Evolutionary conservation across 2,797 vertebrate genomes (phyloP).

Genomic region (Furcifer pardalis): DNA sequence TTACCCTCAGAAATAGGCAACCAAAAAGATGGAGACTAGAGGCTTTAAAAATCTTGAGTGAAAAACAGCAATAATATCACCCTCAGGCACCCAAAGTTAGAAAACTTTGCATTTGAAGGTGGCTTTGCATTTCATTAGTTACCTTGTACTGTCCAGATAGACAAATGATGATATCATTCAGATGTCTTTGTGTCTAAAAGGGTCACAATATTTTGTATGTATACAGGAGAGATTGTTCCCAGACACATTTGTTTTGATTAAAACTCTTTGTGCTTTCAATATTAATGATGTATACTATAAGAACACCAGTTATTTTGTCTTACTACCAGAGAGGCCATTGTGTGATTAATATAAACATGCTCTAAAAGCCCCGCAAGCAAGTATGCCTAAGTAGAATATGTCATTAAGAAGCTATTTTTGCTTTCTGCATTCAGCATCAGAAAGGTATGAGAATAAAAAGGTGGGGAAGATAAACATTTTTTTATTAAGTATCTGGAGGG

Average conservation of each 20-base stretch:
- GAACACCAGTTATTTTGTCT: constrained; percentile 14
- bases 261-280: constrained; percentile 14
- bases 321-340: constrained; percentile 23
- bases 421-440: constrained; percentile 13
- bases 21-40: too few relatives aligned
- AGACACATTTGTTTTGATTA: constrained; percentile 19
- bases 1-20: too few relatives aligned
- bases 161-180: neutral
- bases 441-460: constrained; percentile 45
- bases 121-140: constrained; percentile 3
- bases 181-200: constrained; percentile 1
- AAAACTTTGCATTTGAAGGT: neutral
- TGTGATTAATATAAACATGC: constrained; percentile 3
- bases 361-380: constrained; percentile 33
- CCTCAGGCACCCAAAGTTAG: neutral
- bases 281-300: constrained; percentile 26
- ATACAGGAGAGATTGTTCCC: constrained; percentile 5
- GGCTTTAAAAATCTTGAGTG: neutral
- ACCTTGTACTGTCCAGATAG: neutral
- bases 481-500: constrained; percentile 61
- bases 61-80: neutral
- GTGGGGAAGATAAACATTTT: constrained; percentile 50
- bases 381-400: constrained; percentile 34
- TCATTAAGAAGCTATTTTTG: constrained; percentile 25
- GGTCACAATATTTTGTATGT: constrained; percentile 24